Evolutionary conservation across 1,140 invertebrate genomes (phyloP).

Genomic region (Polyergus mexicanus): DNA sequence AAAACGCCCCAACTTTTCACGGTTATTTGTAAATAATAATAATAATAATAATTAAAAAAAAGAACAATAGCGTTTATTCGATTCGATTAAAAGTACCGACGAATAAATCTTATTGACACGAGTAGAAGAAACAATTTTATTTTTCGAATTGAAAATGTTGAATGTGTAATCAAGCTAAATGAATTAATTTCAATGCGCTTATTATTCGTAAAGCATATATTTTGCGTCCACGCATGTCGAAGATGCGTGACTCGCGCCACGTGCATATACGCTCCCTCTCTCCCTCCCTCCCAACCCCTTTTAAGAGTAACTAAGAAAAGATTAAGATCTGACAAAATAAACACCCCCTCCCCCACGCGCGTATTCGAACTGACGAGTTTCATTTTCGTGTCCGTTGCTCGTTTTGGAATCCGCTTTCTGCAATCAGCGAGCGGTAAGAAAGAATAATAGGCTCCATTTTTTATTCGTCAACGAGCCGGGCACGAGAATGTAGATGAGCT

Average conservation of each 20-base stretch:
- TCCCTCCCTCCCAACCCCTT: background rate
- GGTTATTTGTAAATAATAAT: background rate
- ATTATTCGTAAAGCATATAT: background rate
- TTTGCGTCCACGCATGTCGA: background rate
- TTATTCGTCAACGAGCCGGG: constrained; percentile 63
- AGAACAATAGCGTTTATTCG: background rate
- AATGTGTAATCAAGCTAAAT: background rate
- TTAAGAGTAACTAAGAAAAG: constrained; percentile 4
- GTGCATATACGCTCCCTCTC: background rate
- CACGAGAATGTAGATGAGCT: constrained; percentile 72
- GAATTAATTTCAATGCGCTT: background rate
- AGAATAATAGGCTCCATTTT: constrained; percentile 77
- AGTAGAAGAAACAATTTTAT: background rate
- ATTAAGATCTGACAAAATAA: constrained; percentile 49
- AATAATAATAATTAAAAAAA: no score
- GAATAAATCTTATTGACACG: background rate
- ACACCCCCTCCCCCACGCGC: constrained; percentile 3
- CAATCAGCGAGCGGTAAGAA: constrained; percentile 73
- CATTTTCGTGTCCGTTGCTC: constrained; percentile 3
- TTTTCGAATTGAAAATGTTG: background rate
- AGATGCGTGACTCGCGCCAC: background rate
- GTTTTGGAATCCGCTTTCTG: constrained; percentile 34
- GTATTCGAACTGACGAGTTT: constrained; percentile 42
- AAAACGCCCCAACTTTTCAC: background rate
- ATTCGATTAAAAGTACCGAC: background rate